These are phyloP conservation scores for Tetragnatha montana DNA, from an alignment of 2,888 invertebrate species.

Conservation along the genomic window DNA sequence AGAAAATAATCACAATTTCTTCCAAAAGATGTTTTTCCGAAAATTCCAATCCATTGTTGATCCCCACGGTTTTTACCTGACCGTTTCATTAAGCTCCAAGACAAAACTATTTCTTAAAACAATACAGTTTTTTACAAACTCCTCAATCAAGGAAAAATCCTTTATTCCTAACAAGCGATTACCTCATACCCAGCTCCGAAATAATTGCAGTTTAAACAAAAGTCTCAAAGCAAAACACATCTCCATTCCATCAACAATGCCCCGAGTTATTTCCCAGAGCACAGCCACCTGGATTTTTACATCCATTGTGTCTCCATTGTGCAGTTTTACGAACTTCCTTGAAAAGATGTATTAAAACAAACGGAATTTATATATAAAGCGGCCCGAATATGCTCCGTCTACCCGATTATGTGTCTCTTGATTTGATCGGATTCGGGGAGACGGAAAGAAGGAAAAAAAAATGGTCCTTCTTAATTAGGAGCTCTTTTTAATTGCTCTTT, in stretches of 20 bases:
- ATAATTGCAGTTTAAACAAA: conserved; percentile 31
- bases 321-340: conserved; percentile 30
- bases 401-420: conserved; percentile 27
- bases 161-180: neutral
- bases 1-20: neutral
- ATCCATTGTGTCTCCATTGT: conserved; percentile 19
- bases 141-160: neutral
- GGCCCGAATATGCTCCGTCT: neutral
- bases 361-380: conserved; percentile 39
- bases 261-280: neutral
- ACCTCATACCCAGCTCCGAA: neutral
- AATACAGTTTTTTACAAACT: neutral
- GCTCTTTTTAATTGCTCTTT: conserved; percentile 68
- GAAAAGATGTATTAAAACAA: conserved; percentile 36
- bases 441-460: conserved; percentile 14
- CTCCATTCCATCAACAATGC: conserved; percentile 8
- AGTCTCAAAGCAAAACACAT: neutral
- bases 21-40: neutral
- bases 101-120: neutral
- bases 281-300: conserved; percentile 5
- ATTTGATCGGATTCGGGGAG: conserved; percentile 32
- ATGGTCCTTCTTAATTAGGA: conserved; percentile 60
- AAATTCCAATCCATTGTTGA: neutral
- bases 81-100: neutral
- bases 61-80: neutral